Evolutionary conservation across 2,797 vertebrate genomes (phyloP), one percentile per base, ranked within the genome.

Genomic region (Pangasius mekongensis): DNA sequence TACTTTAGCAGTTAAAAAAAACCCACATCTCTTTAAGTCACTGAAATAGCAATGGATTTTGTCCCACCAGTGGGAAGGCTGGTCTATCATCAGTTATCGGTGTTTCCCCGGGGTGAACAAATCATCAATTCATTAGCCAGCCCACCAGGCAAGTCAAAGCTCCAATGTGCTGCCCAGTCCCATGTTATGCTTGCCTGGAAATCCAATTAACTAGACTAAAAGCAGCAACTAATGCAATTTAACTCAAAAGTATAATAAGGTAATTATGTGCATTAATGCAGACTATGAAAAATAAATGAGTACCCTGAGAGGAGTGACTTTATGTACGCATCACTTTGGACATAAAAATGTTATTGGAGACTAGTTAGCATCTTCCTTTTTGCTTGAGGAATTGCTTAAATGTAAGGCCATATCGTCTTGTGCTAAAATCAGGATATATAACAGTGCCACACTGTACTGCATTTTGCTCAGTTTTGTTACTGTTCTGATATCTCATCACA

Each of bases 121-220:
- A 58, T 33, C 77, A 56, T 43, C 56, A 62, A n/a, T 82, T 82
- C 56, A 43, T 64, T 62, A 82, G 22, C 80, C 56, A 62, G 27
- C 13, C 33, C 36, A 47, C 36, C 24, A 64, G 56, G 36, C 33
- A 43, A 47, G 36, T 62, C 22, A 24, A 39, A 39, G 33, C 56
- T 27, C 78, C 0, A 60, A 16, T 60, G 56, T 82, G 36, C 56
- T 54, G 76, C 49, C n/a, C 76, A 33, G n/a, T 20, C 22, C 33
- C 24, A 18, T 62, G 22, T 43, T 82, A 62, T 14, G 56, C 33
- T 62, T 43, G 22, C 13, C 22, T 82, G 58, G 11, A 43, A 82
- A 82, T 64, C 58, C 58, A 62, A 64, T 81, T 81, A 81, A 27
- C 33, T 81, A 43, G 58, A 3, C 5, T 62, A 43, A 64, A 62